Percentiles rank a stretch among this genome's conserved stretches.
phyloP scores from a whole-genome alignment of 2,888 invertebrate species.

The Aplocera efformata region DNA sequence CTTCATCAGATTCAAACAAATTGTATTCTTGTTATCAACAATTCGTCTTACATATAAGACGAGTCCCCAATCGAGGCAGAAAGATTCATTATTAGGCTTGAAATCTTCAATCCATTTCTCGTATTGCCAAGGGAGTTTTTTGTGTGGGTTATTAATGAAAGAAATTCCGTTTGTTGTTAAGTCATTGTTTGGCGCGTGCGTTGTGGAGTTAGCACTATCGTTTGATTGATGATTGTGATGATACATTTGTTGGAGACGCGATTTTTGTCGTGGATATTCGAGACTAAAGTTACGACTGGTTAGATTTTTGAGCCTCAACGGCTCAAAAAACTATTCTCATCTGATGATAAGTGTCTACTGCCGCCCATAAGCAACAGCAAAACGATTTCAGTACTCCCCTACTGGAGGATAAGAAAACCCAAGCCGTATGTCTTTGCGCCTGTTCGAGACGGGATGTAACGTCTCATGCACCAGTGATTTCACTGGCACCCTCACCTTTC shows the following conservation, averaged over 20 bases:
- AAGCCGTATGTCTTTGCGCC: no score
- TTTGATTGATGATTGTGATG: constrained; percentile 49
- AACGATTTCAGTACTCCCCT: no score
- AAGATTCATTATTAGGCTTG: background rate
- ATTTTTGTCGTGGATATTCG: constrained; percentile 2
- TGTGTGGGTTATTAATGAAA: constrained; percentile 41
- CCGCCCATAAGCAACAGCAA: no score
- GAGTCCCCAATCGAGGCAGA: constrained; percentile 4
- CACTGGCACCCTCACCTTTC: no score
- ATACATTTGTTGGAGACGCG: constrained; percentile 1
- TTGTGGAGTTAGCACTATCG: constrained; percentile 36
- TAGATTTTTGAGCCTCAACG: no score
- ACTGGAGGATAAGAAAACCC: no score
- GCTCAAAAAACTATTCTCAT: no score
- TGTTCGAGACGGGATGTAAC: no score
- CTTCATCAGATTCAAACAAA: no score
- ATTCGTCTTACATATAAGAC: constrained; percentile 9
- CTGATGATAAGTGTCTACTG: no score
- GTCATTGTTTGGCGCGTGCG: constrained; percentile 42
- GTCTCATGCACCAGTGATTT: no score
- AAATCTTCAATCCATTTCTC: constrained; percentile 14
- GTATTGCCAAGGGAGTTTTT: constrained; percentile 24
- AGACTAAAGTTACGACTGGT: background rate
- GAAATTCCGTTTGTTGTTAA: constrained; percentile 38
- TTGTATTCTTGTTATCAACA: background rate